phyloP scores from a whole-genome alignment of 2,888 invertebrate species.

The Anthophora plumipes region DNA sequence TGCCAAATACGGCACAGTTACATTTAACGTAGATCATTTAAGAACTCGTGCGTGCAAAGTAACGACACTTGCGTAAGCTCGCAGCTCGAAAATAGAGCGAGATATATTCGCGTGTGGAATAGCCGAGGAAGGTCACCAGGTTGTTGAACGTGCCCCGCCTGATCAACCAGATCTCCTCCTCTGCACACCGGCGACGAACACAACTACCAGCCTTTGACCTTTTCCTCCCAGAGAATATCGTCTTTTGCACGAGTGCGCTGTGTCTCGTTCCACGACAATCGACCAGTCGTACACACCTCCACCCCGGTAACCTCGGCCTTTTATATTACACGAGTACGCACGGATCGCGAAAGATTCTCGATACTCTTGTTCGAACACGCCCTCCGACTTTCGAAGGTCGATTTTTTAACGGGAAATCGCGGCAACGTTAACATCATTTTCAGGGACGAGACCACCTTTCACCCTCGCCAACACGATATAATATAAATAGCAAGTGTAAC shows the following conservation, averaged over 20 bases:
- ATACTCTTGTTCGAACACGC: too few species aligned
- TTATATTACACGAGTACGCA: too few species aligned
- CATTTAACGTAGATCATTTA: slow-evolving; percentile 17
- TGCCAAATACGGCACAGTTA: slow-evolving; percentile 6
- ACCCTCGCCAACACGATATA: too few species aligned
- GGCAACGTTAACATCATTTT: too few species aligned
- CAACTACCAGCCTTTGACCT: slow-evolving; percentile 51
- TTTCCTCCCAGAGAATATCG: slow-evolving; percentile 13
- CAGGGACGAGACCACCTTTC: too few species aligned
- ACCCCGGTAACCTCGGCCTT: too few species aligned
- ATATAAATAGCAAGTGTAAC: too few species aligned
- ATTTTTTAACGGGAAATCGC: too few species aligned
- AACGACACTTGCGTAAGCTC: slow-evolving; percentile 66
- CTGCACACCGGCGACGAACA: background rate
- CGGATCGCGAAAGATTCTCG: too few species aligned
- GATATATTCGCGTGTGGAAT: slow-evolving; percentile 53
- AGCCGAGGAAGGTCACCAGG: slow-evolving; percentile 71
- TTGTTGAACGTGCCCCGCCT: slow-evolving; percentile 68
- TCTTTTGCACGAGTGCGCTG: background rate
- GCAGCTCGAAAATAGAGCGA: slow-evolving; percentile 66
- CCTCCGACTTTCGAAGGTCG: too few species aligned
- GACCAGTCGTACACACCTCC: too few species aligned
- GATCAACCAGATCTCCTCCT: slow-evolving; percentile 21
- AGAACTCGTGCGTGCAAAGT: slow-evolving; percentile 23
- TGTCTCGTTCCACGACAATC: too few species aligned